Evolutionary conservation across 2,113 vertebrate genomes (phyloP).

Genomic region (Pyxicephalus adspersus): DNA sequence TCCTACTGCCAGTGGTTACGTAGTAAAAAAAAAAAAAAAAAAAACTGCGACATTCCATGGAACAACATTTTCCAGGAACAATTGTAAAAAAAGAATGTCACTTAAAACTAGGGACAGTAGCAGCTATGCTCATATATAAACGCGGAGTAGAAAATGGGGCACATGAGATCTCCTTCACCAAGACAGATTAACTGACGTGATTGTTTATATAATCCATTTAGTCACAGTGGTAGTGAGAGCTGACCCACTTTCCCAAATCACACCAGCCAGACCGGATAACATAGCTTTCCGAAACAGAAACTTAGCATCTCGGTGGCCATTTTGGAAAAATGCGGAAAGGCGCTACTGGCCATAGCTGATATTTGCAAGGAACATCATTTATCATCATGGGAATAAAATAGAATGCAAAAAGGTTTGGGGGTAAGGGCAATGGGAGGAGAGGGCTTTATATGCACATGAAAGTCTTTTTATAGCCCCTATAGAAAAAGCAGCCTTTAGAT

Average conservation of each 20-base stretch:
- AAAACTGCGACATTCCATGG: too few species aligned
- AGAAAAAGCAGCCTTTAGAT: constrained; percentile 41
- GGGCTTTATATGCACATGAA: constrained; percentile 44
- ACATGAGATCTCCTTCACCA: neutral
- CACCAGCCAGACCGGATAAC: neutral
- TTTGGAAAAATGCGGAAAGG: too few species aligned
- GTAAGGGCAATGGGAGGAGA: constrained; percentile 42
- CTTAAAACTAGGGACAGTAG: too few species aligned
- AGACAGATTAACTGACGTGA: neutral
- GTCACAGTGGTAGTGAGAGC: constrained; percentile 30
- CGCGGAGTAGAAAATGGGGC: neutral
- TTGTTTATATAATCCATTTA: neutral
- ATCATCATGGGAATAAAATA: neutral
- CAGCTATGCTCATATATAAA: too few species aligned
- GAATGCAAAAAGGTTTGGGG: neutral
- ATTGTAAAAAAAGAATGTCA: too few species aligned
- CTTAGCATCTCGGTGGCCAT: too few species aligned
- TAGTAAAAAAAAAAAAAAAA: too few species aligned
- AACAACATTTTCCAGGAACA: too few species aligned
- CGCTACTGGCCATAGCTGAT: too few species aligned
- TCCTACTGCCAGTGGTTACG: too few species aligned
- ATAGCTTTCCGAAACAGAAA: too few species aligned
- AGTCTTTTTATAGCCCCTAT: constrained; percentile 48
- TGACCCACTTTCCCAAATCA: neutral
- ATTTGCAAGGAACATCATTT: too few species aligned